Evolutionary conservation across 2,797 vertebrate genomes (phyloP), one percentile per base, ranked within the genome.

Genomic region (Melanotaenia nigrans): DNA sequence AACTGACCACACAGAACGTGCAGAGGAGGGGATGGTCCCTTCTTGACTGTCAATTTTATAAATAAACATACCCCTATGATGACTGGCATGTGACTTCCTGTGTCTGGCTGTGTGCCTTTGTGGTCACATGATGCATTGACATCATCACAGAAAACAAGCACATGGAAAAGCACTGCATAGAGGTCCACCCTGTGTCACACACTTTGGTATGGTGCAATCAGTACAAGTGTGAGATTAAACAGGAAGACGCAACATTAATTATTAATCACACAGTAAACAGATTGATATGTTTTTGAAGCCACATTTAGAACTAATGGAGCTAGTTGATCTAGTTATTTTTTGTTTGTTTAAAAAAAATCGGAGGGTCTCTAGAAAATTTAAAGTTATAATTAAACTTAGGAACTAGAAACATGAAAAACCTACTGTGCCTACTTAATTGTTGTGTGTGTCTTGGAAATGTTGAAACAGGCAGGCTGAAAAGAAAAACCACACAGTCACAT

Each of bases 61-160:
- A 93, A 94, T 92, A 92, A 87, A 86, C 81, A 63, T 81, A 61
- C 36, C 78, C 86, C 86, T 74, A 66, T 92, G 91, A 92, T 89
- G 85, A 85, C 83, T 84, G 81, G 79, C 92, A 93, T 93, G 93
- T 95, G 93, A 94, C 81, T 90, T 92, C 87, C 90, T 89, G 83
- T 87, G 79, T 94, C 87, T 90, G 85, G 82, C 86, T 89, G 79
- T 32, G 65, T 73, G 82, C 73, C 73, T 85, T 82, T 79, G 71
- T 73, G 63, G 84, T 93, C 94, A 93, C 93, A 92, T 91, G 92
- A 92, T 42, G 51, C 25, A 54, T 71, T 68, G 47, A 76, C 77
- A 80, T 77, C 66, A 81, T 51, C 86, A 85, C 83, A 73, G 71
- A 67, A 67, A 81, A 68, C 61, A 75, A 71, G 68, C 70, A 62